Conservation (phyloP, 1,140 invertebrate genomes). For the Polypedilum vanderplanki region DNA sequence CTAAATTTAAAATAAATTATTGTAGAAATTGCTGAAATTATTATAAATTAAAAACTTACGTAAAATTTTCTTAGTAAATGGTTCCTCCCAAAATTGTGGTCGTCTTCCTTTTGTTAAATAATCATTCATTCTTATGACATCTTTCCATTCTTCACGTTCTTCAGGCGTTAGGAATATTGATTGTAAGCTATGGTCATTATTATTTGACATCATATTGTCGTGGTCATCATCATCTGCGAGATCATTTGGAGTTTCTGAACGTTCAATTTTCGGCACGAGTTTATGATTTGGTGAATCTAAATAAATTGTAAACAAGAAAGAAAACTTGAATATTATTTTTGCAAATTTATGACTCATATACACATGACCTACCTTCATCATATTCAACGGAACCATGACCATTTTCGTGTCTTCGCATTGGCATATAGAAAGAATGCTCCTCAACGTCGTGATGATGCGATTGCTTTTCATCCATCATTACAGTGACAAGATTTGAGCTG, state of each 20-base stretch:
- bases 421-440: constrained; percentile 14
- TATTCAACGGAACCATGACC: not conserved
- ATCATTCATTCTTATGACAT: constrained; percentile 81
- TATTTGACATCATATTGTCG: not conserved
- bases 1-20: constrained; percentile 49
- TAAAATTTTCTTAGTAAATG: constrained; percentile 66
- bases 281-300: constrained; percentile 25
- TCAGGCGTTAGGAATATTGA: constrained; percentile 38
- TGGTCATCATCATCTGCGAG: constrained; percentile 7
- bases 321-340: constrained; percentile 35
- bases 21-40: no score
- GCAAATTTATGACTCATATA: not conserved
- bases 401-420: constrained; percentile 15
- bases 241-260: constrained; percentile 28
- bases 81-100: constrained; percentile 87
- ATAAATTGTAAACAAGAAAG: constrained; percentile 33
- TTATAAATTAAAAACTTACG: not conserved
- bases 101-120: constrained; percentile 75
- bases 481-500: constrained; percentile 28
- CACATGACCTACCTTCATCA: constrained; percentile 15
- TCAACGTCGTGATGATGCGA: not conserved
- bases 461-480: constrained; percentile 29
- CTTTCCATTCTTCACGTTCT: constrained; percentile 45
- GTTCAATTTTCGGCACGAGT: constrained; percentile 30
- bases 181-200: constrained; percentile 30